phyloP scores from a whole-genome alignment of 2,797 vertebrate species.

The Pempheris klunzingeri region DNA sequence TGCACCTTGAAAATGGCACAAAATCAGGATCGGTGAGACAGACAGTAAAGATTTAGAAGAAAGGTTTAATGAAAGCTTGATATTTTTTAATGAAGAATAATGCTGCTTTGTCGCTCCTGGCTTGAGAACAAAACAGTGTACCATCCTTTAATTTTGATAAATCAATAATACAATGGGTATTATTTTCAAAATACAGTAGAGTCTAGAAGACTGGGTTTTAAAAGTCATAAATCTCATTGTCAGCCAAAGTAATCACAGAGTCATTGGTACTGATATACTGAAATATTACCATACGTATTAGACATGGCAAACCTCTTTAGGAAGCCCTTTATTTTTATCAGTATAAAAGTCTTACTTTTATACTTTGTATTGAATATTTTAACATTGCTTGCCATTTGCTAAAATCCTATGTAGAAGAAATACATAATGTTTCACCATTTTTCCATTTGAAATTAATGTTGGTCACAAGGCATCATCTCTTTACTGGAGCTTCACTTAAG shows the following conservation, averaged over 20 bases:
- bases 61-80: background rate
- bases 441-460: conserved; percentile 20
- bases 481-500: conserved; percentile 26
- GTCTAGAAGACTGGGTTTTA: background rate
- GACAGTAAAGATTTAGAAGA: background rate
- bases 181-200: conserved; percentile 18
- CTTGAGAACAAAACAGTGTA: background rate
- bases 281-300: background rate
- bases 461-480: conserved; percentile 27
- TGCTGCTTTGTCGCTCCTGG: background rate
- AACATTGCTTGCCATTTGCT: background rate
- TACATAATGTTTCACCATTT: background rate
- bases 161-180: background rate
- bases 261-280: conserved; percentile 9
- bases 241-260: conserved; percentile 11
- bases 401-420: conserved; percentile 13
- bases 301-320: conserved; percentile 5
- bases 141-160: background rate
- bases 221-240: background rate
- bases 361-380: background rate
- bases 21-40: background rate
- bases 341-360: background rate
- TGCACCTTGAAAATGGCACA: too few relatives aligned
- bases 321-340: background rate
- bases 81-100: conserved; percentile 23